Conservation (phyloP, 1,140 invertebrate genomes). For the Philopotamus ludificatus region DNA sequence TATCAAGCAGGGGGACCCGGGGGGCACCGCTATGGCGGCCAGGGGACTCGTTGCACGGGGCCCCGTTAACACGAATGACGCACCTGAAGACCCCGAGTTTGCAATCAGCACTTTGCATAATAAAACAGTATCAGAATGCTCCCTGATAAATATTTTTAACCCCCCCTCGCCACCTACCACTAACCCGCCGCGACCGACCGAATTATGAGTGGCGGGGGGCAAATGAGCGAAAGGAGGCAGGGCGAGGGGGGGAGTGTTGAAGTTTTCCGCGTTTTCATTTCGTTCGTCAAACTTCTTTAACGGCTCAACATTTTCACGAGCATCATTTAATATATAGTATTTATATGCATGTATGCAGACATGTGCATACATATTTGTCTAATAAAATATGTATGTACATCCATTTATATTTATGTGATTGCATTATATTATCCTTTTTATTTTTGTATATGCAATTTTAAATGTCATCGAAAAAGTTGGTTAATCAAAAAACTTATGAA, state of each 20-base stretch:
- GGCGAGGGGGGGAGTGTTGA: not conserved
- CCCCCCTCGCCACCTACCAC: conserved; percentile 2
- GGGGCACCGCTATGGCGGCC: conserved; percentile 17
- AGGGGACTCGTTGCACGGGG: conserved; percentile 23
- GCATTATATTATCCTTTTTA: too few species aligned
- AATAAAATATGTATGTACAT: too few species aligned
- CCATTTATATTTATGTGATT: too few species aligned
- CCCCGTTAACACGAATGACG: conserved; percentile 35
- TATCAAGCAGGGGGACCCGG: conserved; percentile 25
- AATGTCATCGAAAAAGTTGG: too few species aligned
- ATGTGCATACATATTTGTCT: too few species aligned
- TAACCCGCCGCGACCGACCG: not conserved
- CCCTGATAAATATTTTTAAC: conserved; percentile 35
- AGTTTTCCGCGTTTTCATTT: conserved; percentile 12
- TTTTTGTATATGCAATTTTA: too few species aligned
- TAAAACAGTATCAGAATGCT: conserved; percentile 33
- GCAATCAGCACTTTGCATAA: conserved; percentile 41
- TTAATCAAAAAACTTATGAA: too few species aligned
- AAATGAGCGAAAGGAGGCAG: not conserved
- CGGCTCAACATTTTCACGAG: conserved; percentile 7
- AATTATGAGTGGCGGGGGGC: not conserved
- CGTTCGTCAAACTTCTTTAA: conserved; percentile 30
- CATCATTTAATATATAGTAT: too few species aligned
- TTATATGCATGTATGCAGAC: too few species aligned
- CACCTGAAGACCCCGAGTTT: conserved; percentile 39